phyloP scores from a whole-genome alignment of 1,140 invertebrate species.

The Dryas iulia region DNA sequence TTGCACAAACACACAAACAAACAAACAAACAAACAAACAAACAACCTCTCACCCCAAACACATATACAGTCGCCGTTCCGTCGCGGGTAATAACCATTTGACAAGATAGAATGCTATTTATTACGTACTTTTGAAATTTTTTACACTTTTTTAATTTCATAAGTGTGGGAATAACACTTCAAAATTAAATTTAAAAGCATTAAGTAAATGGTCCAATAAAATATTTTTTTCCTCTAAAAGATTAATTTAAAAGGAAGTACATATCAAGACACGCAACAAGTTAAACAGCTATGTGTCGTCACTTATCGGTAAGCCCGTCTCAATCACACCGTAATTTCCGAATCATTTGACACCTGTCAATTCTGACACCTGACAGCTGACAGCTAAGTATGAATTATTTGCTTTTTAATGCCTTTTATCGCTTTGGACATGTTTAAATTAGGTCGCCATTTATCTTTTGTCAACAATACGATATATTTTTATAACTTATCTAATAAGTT shows the following conservation, averaged over 20 bases:
- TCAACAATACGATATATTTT: conserved; percentile 20
- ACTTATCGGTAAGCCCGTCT: not conserved
- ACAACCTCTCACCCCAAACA: too few species aligned
- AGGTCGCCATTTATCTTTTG: conserved; percentile 17
- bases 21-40: too few species aligned
- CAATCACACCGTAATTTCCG: conserved; percentile 40
- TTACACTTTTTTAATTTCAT: too few species aligned
- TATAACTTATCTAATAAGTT: not conserved
- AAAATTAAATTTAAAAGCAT: too few species aligned
- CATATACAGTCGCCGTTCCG: too few species aligned
- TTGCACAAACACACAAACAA: too few species aligned
- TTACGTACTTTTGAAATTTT: too few species aligned
- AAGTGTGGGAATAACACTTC: too few species aligned
- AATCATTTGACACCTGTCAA: conserved; percentile 39
- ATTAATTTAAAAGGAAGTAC: not conserved
- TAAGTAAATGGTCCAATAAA: too few species aligned
- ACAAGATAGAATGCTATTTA: too few species aligned
- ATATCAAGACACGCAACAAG: not conserved
- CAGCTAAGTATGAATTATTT: conserved; percentile 42
- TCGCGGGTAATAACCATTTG: too few species aligned
- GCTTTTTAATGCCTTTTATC: conserved; percentile 26
- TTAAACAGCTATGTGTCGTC: not conserved
- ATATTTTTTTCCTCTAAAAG: too few species aligned
- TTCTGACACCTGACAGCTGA: conserved; percentile 51
- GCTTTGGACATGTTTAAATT: conserved; percentile 12